Evolutionary conservation across 2,113 vertebrate species (phyloP), one percentile per base, ranked within the genome.

Genomic region (Carollia perspicillata): DNA sequence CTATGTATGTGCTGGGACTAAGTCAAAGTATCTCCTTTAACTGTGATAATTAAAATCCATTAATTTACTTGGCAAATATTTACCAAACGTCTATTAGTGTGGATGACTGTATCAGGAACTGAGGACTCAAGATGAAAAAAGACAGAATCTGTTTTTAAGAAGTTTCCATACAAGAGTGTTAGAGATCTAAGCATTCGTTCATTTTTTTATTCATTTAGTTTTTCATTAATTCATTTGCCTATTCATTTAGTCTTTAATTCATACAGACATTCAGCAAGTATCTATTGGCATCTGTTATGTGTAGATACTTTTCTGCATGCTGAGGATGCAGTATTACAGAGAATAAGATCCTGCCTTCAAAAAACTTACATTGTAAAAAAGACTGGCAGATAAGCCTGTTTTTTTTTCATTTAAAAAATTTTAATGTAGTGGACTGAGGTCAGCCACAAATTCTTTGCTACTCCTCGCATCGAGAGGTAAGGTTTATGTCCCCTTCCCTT

Each of bases 21-120:
- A 78, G 11, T 84, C 53, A 93, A 12, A 23, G 47, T 49, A 47
- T 92, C 84, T 81, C 47, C 35, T 65, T 77, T 94, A 84, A 60
- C 58, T 71, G 16, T 66, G 80, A 84, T 65, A 63, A 97, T 93
- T 96, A 90, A 92, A 90, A 83, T 78, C 16, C 33, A 83, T 85
- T 55, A 71, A 74, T 89, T 84, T 30, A 69, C 74, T 69, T 93
- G 88, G 65, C 55, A 90, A 95, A 93, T 93, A 94, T 95, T 95
- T 95, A 58, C 75, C 6, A 0, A 95, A 51, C 44, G 42, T 60
- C 58, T 71, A 72, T 81, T 87, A 84, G 65, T 44, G 1, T 22
- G 42, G 35, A 66, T 40, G 74, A 35, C 60, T 78, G 5, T 51
- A 91, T 75, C 74, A 95, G 78, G 44, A 77, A 84, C 37, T 40